Evolutionary conservation across 2,113 vertebrate species (phyloP), one percentile per base, ranked within the genome.

Genomic region (Odocoileus hemionus): DNA sequence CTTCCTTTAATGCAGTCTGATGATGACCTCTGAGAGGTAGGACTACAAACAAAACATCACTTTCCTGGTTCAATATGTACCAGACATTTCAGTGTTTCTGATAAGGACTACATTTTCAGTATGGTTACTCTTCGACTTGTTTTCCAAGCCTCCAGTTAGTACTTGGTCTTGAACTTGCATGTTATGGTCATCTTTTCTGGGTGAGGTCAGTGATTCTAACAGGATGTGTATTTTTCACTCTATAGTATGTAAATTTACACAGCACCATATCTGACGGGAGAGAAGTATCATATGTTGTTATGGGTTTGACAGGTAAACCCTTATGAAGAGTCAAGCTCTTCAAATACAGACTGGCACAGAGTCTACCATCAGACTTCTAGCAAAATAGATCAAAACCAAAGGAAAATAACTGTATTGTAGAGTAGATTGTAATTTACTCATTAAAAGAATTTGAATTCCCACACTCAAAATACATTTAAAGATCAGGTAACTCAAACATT

Each of bases 201-300:
- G 70, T 92, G 47, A 96, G 76, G 92, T 96, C 90, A 96, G 86
- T 96, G 86, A 87, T 97, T 95, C 57, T 96, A 94, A 96, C 92
- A 98, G 25, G 55, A 92, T 97, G n/a, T 94, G 11, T 96, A 97
- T 89, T 95, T 97, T 95, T 96, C 47, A 92, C 64, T 88, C 45
- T 87, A 64, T 60, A 78, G 23, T 92, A 86, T 91, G 92, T 95
- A 96, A 93, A 97, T 97, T 60, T 84, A 96, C 55, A 93, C 14
- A 91, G 93, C 43, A 79, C 60, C 43, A 21, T n/a, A 95, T 97
- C 85, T 92, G 26, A 88, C 21, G 85, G 55, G 54, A 96, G 93
- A 92, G 55, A 98, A 95, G 52, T 70, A 89, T 84, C 45, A 70
- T 88, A 25, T 36, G 25, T 50, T 95, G 86, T 90, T 96, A 78